Evolutionary conservation across 2,113 vertebrate species (phyloP).

Genomic region (Pseudopodoces humilis): DNA sequence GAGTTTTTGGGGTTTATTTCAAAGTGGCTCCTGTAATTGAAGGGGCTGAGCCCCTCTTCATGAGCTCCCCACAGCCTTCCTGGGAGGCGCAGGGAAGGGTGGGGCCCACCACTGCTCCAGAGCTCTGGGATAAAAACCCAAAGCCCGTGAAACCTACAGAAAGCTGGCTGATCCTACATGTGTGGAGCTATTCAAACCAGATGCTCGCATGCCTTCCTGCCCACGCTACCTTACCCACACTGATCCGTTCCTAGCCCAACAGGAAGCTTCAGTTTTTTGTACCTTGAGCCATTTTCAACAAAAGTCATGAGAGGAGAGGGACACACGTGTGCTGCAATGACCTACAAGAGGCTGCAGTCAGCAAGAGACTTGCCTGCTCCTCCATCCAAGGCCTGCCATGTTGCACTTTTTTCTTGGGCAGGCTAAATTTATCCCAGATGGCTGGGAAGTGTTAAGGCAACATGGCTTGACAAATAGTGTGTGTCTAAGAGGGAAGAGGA

Average conservation of each 20-base stretch:
- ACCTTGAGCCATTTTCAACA: constrained; percentile 68
- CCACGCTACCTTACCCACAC: constrained; percentile 68
- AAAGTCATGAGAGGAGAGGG: constrained; percentile 5
- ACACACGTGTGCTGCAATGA: neutral
- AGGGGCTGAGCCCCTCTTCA: neutral
- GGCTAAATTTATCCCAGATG: constrained; percentile 33
- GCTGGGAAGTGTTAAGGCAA: constrained; percentile 8
- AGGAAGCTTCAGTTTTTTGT: constrained; percentile 58
- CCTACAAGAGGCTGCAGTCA: neutral
- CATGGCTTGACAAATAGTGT: neutral
- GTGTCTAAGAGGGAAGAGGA: neutral
- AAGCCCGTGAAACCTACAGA: constrained; percentile 26
- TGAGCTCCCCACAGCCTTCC: neutral
- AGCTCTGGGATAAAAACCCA: constrained; percentile 4
- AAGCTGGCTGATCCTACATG: constrained; percentile 40
- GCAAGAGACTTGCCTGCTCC: neutral
- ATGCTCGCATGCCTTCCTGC: constrained; percentile 70
- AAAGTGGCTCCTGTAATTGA: neutral
- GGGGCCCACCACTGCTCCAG: constrained; percentile 33
- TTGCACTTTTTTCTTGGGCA: neutral
- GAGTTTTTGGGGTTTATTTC: neutral
- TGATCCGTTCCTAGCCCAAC: constrained; percentile 35
- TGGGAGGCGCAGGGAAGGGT: constrained; percentile 32
- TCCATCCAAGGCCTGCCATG: constrained; percentile 6
- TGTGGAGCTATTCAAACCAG: constrained; percentile 66